Percentiles rank a stretch among this genome's conserved stretches.
Conservation (phyloP, 2,888 invertebrate species). For the Julus scanicus region DNA sequence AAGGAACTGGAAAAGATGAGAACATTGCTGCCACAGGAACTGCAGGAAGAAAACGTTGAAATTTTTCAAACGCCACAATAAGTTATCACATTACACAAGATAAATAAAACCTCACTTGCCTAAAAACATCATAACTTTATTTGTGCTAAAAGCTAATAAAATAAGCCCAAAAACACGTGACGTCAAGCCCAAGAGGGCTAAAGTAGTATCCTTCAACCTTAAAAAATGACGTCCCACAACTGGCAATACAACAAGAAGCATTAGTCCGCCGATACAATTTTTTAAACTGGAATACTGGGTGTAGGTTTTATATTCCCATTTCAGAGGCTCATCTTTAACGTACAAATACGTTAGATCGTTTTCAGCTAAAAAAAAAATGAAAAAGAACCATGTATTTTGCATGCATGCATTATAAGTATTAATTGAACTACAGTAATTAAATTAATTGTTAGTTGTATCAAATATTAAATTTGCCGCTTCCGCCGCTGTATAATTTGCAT, state of each 20-base stretch:
- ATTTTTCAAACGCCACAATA: background rate
- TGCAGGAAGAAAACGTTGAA: slow-evolving; percentile 46
- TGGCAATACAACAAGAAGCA: slow-evolving; percentile 64
- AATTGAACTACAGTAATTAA: too few species aligned
- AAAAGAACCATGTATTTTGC: too few species aligned
- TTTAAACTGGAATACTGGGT: slow-evolving; percentile 72
- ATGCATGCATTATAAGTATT: too few species aligned
- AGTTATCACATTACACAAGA: background rate
- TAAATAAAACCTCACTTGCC: slow-evolving; percentile 9
- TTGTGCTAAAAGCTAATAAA: slow-evolving; percentile 51
- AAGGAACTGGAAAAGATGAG: slow-evolving; percentile 50
- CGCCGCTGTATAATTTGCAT: too few species aligned
- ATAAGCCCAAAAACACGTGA: slow-evolving; percentile 40
- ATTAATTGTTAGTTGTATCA: too few species aligned
- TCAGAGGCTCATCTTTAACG: slow-evolving; percentile 74
- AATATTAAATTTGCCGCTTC: too few species aligned
- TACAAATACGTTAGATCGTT: slow-evolving; percentile 80
- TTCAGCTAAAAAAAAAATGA: slow-evolving; percentile 72
- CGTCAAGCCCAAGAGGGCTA: slow-evolving; percentile 64
- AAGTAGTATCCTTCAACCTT: slow-evolving; percentile 63
- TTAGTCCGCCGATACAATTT: slow-evolving; percentile 71
- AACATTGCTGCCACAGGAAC: slow-evolving; percentile 55
- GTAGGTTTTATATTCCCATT: slow-evolving; percentile 77
- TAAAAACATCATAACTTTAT: slow-evolving; percentile 49
- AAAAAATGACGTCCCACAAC: slow-evolving; percentile 60